Evolutionary conservation across 2,113 vertebrate species (phyloP).

Genomic region (Motacilla alba): DNA sequence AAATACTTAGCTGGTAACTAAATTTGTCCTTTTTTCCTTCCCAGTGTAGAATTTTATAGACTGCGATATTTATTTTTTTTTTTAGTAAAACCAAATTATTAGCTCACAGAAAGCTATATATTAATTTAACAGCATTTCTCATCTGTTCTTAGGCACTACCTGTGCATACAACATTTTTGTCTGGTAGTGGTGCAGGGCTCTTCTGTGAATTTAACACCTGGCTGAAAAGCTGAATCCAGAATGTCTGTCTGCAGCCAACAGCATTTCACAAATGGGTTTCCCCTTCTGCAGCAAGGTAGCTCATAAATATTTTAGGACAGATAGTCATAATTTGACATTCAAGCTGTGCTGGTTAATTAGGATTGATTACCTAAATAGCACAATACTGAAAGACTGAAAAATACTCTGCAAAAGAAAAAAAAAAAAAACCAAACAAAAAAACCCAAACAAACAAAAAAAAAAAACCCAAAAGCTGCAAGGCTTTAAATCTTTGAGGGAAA

Average conservation of each 20-base stretch:
- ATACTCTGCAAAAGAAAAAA: background rate
- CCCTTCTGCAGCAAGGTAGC: background rate
- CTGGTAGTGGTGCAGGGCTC: background rate
- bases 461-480: background rate
- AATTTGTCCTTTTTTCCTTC: background rate
- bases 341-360: background rate
- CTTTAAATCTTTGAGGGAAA: background rate
- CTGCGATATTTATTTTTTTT: background rate
- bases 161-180: background rate
- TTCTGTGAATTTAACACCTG: background rate
- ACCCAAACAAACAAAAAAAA: background rate
- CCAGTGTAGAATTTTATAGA: background rate
- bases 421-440: background rate
- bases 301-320: background rate
- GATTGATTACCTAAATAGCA: background rate
- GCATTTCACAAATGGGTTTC: background rate
- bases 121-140: background rate
- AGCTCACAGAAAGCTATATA: background rate
- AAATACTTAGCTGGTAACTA: background rate
- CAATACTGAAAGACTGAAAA: background rate
- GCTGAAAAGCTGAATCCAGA: background rate
- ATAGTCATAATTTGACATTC: background rate
- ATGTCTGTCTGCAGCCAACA: background rate
- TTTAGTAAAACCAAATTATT: background rate
- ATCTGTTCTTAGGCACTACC: background rate